Percentiles rank a stretch among this genome's conserved stretches.
Evolutionary conservation across 2,888 invertebrate species (phyloP).

Genomic region (Tipula unca): DNA sequence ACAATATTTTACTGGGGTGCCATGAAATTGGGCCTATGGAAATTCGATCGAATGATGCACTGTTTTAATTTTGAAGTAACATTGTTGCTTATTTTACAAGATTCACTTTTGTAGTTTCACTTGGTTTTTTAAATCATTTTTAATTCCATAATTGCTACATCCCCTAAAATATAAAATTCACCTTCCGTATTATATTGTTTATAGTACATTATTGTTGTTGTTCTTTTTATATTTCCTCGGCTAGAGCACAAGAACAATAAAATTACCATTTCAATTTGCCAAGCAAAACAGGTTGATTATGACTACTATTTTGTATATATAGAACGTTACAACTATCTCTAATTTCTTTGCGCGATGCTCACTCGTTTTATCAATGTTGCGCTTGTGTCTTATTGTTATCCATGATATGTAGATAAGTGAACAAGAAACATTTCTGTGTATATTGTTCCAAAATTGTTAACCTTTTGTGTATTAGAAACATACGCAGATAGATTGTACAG

Average conservation of each 20-base stretch:
- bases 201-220: background rate
- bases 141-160: background rate
- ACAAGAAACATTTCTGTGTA: background rate
- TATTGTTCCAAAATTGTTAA: background rate
- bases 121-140: background rate
- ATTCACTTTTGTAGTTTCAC: no score
- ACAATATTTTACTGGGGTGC: no score
- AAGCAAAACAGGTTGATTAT: background rate
- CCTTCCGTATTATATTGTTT: background rate
- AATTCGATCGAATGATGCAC: no score
- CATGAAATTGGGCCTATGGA: no score
- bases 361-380: background rate
- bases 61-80: no score
- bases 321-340: background rate
- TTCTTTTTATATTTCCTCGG: background rate
- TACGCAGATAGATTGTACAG: background rate
- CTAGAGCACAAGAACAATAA: background rate
- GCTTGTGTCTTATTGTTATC: background rate
- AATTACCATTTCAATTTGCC: background rate
- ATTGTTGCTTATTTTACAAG: no score
- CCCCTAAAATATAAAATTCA: background rate
- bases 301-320: background rate
- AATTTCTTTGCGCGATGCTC: background rate
- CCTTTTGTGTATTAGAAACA: background rate
- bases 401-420: background rate